Conservation (phyloP, 2,888 invertebrate species). For the Aquatica leii region DNA sequence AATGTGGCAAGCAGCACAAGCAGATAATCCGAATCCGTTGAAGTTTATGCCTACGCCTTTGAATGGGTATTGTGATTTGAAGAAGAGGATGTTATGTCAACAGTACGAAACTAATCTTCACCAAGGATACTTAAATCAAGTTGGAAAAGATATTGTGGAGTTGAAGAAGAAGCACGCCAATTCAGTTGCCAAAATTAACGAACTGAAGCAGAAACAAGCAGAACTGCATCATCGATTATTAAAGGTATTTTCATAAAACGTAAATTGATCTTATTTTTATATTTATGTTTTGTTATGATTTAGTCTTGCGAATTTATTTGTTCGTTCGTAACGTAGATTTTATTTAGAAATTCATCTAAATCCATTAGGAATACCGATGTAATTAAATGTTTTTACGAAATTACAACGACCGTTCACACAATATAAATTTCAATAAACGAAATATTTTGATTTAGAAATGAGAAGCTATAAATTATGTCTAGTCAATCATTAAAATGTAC, state of each 20-base stretch:
- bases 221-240: constrained; percentile 85
- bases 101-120: constrained; percentile 85
- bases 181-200: constrained; percentile 81
- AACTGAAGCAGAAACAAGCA: constrained; percentile 81
- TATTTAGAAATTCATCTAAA: too few relatives aligned
- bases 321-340: too few relatives aligned
- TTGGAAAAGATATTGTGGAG: constrained; percentile 78
- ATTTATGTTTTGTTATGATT: not conserved
- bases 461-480: too few relatives aligned
- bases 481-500: too few relatives aligned
- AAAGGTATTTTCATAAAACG: constrained; percentile 72
- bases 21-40: constrained; percentile 92
- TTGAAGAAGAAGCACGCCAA: constrained; percentile 83
- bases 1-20: constrained; percentile 95
- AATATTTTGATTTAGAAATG: too few relatives aligned
- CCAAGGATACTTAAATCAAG: constrained; percentile 79
- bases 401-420: too few relatives aligned
- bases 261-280: constrained; percentile 5
- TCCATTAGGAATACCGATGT: too few relatives aligned
- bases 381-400: too few relatives aligned
- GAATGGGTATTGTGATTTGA: constrained; percentile 85
- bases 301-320: not conserved
- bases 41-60: constrained; percentile 93
- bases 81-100: constrained; percentile 84
- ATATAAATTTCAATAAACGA: too few relatives aligned